Percentiles rank a stretch among this genome's conserved stretches.
Evolutionary conservation across 2,797 vertebrate genomes (phyloP).

Genomic region (Mastacembelus armatus): DNA sequence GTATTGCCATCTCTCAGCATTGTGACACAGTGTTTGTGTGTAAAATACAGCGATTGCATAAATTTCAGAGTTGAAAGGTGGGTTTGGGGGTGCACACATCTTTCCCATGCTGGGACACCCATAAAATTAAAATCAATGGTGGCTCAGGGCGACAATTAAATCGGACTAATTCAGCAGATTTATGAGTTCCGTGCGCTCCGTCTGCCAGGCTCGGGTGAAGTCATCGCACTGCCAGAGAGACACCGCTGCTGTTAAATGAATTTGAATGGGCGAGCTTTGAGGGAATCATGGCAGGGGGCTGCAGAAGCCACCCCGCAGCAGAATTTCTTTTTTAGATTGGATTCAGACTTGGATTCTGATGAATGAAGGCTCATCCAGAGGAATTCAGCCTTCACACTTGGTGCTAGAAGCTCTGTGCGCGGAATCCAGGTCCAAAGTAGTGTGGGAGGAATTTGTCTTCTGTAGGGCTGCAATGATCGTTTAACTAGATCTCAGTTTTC

Average conservation of each 20-base stretch:
- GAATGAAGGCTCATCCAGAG: constrained; percentile 68
- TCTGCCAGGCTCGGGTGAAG: constrained; percentile 73
- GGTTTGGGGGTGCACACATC: constrained; percentile 43
- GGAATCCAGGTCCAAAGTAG: constrained; percentile 25
- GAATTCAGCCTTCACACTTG: constrained; percentile 59
- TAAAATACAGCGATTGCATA: constrained; percentile 82
- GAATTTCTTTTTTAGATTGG: constrained; percentile 59
- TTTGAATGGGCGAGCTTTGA: constrained; percentile 67
- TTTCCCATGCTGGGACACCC: constrained; percentile 73
- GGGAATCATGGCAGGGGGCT: constrained; percentile 63
- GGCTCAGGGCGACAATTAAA: constrained; percentile 75
- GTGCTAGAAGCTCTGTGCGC: constrained; percentile 26
- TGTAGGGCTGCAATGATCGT: neutral
- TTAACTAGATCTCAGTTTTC: neutral
- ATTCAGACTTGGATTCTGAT: constrained; percentile 68
- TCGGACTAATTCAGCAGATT: constrained; percentile 80
- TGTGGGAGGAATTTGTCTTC: constrained; percentile 3
- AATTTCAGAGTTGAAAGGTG: constrained; percentile 70
- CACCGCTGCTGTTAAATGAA: constrained; percentile 63
- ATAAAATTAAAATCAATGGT: constrained; percentile 81
- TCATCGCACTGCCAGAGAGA: constrained; percentile 69
- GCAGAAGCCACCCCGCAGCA: constrained; percentile 59
- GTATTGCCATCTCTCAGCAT: constrained; percentile 83
- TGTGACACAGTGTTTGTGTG: constrained; percentile 66
- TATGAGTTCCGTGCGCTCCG: constrained; percentile 72